phyloP scores from a whole-genome alignment of 2,113 vertebrate species.

The Oncorhynchus gorbuscha region DNA sequence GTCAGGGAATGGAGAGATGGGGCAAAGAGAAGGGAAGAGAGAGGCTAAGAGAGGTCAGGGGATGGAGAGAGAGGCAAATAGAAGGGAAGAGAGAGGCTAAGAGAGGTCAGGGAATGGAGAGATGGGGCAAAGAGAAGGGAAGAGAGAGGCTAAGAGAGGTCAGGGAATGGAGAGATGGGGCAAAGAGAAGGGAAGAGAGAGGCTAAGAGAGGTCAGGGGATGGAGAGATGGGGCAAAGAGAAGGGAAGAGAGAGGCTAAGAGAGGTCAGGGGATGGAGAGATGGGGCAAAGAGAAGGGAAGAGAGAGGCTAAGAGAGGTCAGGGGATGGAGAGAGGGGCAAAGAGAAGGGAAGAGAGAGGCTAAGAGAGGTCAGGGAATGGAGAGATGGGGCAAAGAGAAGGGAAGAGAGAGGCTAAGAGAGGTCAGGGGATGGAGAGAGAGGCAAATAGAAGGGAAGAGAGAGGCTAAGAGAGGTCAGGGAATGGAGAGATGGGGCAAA shows the following conservation, averaged over 20 bases:
- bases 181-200: slow-evolving; percentile 1
- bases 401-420: background rate
- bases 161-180: background rate
- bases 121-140: background rate
- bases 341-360: background rate
- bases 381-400: no score
- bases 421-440: background rate
- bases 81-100: no score
- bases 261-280: background rate
- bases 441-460: no score
- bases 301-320: no score
- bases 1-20: no score
- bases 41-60: background rate
- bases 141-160: background rate
- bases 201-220: background rate
- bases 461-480: no score
- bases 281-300: no score
- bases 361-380: no score
- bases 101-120: no score
- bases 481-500: background rate
- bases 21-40: background rate
- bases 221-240: background rate
- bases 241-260: background rate
- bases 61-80: no score
- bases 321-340: background rate